phyloP scores from a whole-genome alignment of 2,888 invertebrate species.

The Crepidodera aurea region DNA sequence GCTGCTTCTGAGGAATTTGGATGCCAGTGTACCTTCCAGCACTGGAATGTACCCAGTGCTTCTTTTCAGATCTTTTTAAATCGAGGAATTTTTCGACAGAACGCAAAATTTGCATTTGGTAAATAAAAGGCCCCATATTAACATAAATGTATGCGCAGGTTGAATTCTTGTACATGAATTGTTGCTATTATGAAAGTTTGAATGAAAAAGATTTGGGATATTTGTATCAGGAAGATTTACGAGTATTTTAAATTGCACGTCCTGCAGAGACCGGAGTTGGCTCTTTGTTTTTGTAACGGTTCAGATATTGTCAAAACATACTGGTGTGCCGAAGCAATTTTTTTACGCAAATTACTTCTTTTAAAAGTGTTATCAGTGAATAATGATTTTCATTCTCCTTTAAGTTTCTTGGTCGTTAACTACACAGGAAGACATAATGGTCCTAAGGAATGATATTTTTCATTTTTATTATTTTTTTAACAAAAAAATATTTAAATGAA shows the following conservation, averaged over 20 bases:
- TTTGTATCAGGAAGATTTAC: slow-evolving; percentile 28
- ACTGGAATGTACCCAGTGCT: slow-evolving; percentile 32
- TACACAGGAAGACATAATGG: too few relatives aligned
- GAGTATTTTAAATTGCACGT: slow-evolving; percentile 24
- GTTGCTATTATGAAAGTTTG: slow-evolving; percentile 29
- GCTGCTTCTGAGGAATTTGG: slow-evolving; percentile 26
- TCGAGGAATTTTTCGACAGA: slow-evolving; percentile 40
- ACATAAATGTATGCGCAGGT: slow-evolving; percentile 32
- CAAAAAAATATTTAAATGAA: too few relatives aligned
- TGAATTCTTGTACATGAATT: slow-evolving; percentile 33
- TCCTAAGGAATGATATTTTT: too few relatives aligned
- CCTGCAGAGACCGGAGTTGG: slow-evolving; percentile 14
- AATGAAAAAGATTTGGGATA: slow-evolving; percentile 29
- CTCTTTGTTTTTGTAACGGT: slow-evolving; percentile 13
- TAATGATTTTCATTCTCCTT: neutral
- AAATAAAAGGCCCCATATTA: slow-evolving; percentile 31
- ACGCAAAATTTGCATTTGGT: slow-evolving; percentile 35
- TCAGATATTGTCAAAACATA: neutral
- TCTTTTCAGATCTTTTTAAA: slow-evolving; percentile 39
- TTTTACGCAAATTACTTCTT: slow-evolving; percentile 4
- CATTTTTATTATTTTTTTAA: too few relatives aligned
- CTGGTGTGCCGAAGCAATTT: neutral
- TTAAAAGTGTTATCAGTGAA: neutral
- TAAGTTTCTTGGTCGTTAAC: neutral
- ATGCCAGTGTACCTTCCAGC: slow-evolving; percentile 29